phyloP scores from a whole-genome alignment of 2,888 invertebrate genomes.

The Dysmachus trigonus region DNA sequence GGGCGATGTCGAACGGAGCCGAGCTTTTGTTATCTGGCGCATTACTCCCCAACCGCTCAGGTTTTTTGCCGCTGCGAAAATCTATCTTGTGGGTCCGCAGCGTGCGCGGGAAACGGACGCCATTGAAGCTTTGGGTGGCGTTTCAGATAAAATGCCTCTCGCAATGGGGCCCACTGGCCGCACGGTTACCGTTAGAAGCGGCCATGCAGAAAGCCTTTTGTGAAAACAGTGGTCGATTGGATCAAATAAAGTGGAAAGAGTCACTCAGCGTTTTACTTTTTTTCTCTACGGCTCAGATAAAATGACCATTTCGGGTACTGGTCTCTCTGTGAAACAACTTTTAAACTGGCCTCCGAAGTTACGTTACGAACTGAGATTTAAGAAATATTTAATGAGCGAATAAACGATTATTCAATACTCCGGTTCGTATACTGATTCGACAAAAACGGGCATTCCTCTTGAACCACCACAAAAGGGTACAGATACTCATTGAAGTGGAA shows the following conservation, averaged over 20 bases:
- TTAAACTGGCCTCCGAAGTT: not conserved
- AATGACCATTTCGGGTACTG: not conserved
- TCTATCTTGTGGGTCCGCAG: not conserved
- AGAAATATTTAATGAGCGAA: not conserved
- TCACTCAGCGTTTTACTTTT: not conserved
- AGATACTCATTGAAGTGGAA: not conserved
- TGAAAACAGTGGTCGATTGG: not conserved
- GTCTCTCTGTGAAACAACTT: not conserved
- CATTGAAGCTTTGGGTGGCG: not conserved
- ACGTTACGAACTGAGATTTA: not conserved
- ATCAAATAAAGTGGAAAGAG: slow-evolving; percentile 16
- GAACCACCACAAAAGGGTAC: not conserved
- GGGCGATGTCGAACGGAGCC: not conserved
- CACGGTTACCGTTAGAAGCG: not conserved
- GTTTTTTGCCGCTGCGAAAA: not conserved
- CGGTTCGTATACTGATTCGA: not conserved
- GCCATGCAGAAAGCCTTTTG: not conserved
- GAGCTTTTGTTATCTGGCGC: slow-evolving; percentile 7
- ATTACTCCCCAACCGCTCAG: not conserved
- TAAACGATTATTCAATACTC: not conserved
- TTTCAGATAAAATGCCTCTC: not conserved
- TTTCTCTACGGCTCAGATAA: not conserved
- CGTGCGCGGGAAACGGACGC: not conserved
- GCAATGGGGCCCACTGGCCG: not conserved
- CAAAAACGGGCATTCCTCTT: not conserved